Percentiles rank a stretch among this genome's conserved stretches.
These are phyloP conservation scores for Leucoma salicis DNA, from an alignment of 2,888 invertebrate species.

Conservation along the genomic window DNA sequence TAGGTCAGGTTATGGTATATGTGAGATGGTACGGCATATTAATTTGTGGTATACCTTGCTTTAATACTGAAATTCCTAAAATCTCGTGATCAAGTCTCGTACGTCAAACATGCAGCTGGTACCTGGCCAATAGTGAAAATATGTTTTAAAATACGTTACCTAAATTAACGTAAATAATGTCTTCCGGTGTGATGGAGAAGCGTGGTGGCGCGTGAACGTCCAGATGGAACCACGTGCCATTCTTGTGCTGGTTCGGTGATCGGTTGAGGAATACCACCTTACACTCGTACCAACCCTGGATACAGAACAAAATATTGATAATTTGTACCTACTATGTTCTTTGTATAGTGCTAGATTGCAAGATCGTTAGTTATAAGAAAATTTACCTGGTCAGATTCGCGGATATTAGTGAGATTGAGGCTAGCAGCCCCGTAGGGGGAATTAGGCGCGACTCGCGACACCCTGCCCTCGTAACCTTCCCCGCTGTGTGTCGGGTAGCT, in stretches of 20 bases:
- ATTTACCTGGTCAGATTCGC: constrained; percentile 90
- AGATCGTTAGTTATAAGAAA: too few species aligned
- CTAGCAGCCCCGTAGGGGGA: constrained; percentile 95
- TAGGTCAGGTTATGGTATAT: too few species aligned
- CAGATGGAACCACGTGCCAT: constrained; percentile 98
- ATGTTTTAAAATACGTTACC: constrained; percentile 68
- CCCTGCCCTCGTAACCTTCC: constrained; percentile 95
- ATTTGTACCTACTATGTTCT: too few species aligned
- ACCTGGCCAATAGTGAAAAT: too few species aligned
- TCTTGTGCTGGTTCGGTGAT: constrained; percentile 94
- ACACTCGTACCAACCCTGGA: constrained; percentile 96
- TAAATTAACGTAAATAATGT: constrained; percentile 97
- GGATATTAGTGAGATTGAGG: constrained; percentile 97
- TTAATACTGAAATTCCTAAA: too few species aligned
- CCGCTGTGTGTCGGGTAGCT: constrained; percentile 98
- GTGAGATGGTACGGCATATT: too few species aligned
- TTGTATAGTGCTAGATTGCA: too few species aligned
- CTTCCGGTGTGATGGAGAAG: constrained; percentile 97
- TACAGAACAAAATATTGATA: too few species aligned
- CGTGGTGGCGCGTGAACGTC: constrained; percentile 98
- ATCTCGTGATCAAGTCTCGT: too few species aligned
- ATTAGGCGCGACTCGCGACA: constrained; percentile 93
- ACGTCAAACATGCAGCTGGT: too few species aligned
- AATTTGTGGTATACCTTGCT: too few species aligned
- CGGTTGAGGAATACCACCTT: constrained; percentile 97